Evolutionary conservation across 2,888 invertebrate genomes (phyloP).

Genomic region (Syrista parreyssii): DNA sequence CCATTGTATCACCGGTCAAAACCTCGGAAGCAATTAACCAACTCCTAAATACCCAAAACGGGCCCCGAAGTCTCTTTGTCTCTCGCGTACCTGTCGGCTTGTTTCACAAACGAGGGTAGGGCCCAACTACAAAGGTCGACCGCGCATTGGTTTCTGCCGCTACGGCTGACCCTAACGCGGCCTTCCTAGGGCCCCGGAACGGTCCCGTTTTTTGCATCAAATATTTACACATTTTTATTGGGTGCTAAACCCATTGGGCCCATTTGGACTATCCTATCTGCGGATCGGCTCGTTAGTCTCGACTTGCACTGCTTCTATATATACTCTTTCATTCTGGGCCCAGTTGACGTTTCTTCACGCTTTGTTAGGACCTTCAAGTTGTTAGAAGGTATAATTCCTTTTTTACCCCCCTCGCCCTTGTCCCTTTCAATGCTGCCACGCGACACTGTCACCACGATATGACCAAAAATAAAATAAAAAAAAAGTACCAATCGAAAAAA

Average conservation of each 20-base stretch:
- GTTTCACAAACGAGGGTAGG: constrained; percentile 63
- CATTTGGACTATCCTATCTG: constrained; percentile 31
- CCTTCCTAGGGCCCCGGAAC: constrained; percentile 7
- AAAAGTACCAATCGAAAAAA: not conserved
- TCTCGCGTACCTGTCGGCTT: constrained; percentile 58
- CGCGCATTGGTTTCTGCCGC: constrained; percentile 15
- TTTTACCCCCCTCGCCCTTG: not conserved
- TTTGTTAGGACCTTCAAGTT: constrained; percentile 9
- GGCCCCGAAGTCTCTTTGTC: constrained; percentile 51
- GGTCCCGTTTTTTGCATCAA: constrained; percentile 48
- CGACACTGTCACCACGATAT: constrained; percentile 26
- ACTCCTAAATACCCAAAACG: constrained; percentile 49
- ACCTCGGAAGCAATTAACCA: constrained; percentile 62
- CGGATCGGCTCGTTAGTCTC: constrained; percentile 39
- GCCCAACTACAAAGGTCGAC: constrained; percentile 56
- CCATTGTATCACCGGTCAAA: constrained; percentile 41
- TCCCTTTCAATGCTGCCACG: constrained; percentile 30
- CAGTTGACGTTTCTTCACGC: constrained; percentile 11
- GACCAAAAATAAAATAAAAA: not conserved
- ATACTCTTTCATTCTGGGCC: constrained; percentile 17
- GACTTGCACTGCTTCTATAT: constrained; percentile 28
- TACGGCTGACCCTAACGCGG: constrained; percentile 5
- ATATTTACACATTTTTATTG: constrained; percentile 62
- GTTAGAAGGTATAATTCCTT: not conserved
- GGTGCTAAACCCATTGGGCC: constrained; percentile 57